Evolutionary conservation across 2,113 vertebrate genomes (phyloP).

Genomic region (Cynopterus brachyotis): DNA sequence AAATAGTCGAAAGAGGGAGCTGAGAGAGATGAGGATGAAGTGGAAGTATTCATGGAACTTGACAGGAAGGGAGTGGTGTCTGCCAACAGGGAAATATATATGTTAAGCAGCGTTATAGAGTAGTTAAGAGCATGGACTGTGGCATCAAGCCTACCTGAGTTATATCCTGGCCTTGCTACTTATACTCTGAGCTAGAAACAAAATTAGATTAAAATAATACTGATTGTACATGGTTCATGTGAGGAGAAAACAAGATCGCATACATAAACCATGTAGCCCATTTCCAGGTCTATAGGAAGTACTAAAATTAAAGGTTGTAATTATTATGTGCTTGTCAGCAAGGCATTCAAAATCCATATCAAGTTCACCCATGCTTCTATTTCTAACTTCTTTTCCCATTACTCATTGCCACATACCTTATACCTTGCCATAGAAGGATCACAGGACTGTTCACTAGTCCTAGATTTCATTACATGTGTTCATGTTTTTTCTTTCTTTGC

Average conservation of each 20-base stretch:
- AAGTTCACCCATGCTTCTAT: background rate
- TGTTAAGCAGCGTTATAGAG: background rate
- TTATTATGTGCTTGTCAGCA: background rate
- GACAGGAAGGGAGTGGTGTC: background rate
- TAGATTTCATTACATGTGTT: background rate
- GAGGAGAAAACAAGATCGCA: background rate
- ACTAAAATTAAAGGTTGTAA: background rate
- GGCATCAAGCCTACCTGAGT: background rate
- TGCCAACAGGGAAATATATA: background rate
- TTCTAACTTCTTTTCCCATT: background rate
- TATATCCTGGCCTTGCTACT: background rate
- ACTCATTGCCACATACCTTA: background rate
- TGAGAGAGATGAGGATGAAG: background rate
- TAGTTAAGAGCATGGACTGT: background rate
- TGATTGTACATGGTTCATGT: background rate
- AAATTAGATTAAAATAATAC: slow-evolving; percentile 31
- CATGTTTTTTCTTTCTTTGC: background rate
- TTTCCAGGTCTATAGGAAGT: background rate
- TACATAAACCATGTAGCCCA: background rate
- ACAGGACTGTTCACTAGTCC: background rate
- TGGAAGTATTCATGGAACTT: background rate
- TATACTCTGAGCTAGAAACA: background rate
- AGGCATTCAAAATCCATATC: background rate
- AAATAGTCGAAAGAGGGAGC: background rate
- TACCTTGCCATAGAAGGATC: background rate